Evolutionary conservation across 2,888 invertebrate genomes (phyloP), one percentile per base, ranked within the genome.

Genomic region (Megaustenia siamemsis): DNA sequence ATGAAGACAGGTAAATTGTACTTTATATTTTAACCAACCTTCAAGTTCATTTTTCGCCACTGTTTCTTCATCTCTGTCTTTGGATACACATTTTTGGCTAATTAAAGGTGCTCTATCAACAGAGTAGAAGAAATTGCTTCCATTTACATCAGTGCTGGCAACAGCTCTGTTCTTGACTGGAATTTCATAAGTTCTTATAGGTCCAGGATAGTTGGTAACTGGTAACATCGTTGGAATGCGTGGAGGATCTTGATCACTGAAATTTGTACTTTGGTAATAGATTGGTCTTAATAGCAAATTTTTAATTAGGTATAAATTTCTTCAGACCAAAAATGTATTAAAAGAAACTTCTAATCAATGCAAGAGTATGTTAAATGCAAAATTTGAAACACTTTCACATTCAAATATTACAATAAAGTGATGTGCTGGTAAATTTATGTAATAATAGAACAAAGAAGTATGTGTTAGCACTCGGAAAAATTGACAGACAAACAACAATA

Each of bases 61-160:
- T 28, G 3, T 28, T 28, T 66, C 40, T n/a, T 18, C 75, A 18
- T 60, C 60, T 18, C 24, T 60, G 49, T 43, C 18, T 15, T 45
- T 18, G n/a, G 43, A 49, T 49, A 10, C 49, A 28, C n/a, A 10
- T 45, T 73, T 24, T 68, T 10, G 5, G n/a, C n/a, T n/a, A n/a
- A n/a, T n/a, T n/a, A n/a, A n/a, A n/a, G n/a, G 4, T 43, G 24
- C 38, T 49, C 32, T 35, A 15, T 45, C 63, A 21, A 53, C 80
- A 49, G 80, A 69, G 35, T 69, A 53, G 53, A 80, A 80, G 69
- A 49, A 80, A 80, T 80, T 78, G 32, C 18, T 63, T 28, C 78
- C 78, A 66, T 43, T 45, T 32, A 66, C 66, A 43, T 21, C 60
- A 5, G 28, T 0, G 32, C 32, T 43, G 24, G 60, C 56, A 12